Conservation (phyloP, 2,113 vertebrate species). For the Indicator maculatus region DNA sequence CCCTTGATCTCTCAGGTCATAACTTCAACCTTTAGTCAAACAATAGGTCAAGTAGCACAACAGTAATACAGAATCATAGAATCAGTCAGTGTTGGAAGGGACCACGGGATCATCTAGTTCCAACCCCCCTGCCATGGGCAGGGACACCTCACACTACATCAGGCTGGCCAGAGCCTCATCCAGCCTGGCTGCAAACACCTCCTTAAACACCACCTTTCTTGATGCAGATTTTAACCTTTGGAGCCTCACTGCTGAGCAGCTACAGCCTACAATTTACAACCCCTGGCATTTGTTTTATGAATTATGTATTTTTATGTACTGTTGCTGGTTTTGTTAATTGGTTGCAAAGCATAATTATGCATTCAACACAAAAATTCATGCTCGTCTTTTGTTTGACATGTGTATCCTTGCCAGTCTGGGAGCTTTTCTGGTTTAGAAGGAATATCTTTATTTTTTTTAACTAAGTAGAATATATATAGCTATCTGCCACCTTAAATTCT, state of each 20-base stretch:
- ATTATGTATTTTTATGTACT: background rate
- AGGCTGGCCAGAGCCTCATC: no score
- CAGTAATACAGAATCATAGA: background rate
- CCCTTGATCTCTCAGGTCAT: background rate
- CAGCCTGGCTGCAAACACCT: no score
- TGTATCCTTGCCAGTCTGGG: background rate
- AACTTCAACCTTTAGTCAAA: background rate
- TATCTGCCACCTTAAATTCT: background rate
- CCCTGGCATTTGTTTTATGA: background rate
- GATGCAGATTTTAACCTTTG: background rate
- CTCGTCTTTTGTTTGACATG: background rate
- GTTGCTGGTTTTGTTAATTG: background rate
- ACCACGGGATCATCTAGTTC: no score
- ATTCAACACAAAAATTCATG: background rate
- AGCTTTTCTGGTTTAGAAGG: background rate
- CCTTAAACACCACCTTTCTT: background rate
- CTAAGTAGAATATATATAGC: background rate
- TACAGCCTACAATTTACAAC: background rate
- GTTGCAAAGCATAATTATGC: background rate
- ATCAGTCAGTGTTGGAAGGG: no score
- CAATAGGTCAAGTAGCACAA: background rate
- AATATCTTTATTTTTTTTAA: background rate
- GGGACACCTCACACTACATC: no score
- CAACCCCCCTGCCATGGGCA: no score
- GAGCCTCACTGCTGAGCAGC: background rate